Evolutionary conservation across 1,140 invertebrate species (phyloP), one percentile per base, ranked within the genome.

Genomic region (Drosophila malerkotliana): DNA sequence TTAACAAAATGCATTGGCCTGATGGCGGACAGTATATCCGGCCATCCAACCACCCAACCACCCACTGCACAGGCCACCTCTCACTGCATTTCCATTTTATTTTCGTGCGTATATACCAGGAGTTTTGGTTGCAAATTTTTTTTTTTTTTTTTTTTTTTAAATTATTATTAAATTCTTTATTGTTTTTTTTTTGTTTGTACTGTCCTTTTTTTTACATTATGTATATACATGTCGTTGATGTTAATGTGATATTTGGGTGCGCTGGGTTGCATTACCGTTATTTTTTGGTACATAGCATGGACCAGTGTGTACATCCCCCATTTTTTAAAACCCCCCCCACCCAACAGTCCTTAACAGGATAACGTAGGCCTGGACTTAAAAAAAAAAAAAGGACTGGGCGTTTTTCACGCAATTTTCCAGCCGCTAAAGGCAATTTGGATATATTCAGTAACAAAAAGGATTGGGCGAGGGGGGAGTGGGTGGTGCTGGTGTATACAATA

Each of bases 1-100:
- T 73, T 85, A 80, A 85, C 81, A 63, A 87, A 87, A 81, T 85
- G 81, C 82, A 87, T 77, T 85, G 81, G 68, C 78, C 68, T 61
- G 57, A 81, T 77, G 81, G 68, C 67, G 63, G 61, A 64, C 57
- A 63, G 63, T 47, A 62, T 52, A 77, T 76, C 80, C 71, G 58
- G 59, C 15, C 60, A 49, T 48, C 15, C 32, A 21, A 15, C 56
- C 41, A 10, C 3, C n/a, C 32, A 15, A 21, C 21, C 9, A 9
- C 18, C 28, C 26, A 30, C 24, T 18, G 1, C 0, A 24, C 18
- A 48, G 5, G 8, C 37, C 39, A 3, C 5, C 32, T 6, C 12
- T n/a, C 21, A 51, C 61, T 60, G 79, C 75, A 78, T 82, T 82
- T 82, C 78, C 82, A 85, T 87, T 85, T 85, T 85, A 85, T 85